Evolutionary conservation across 1,140 invertebrate genomes (phyloP).

Genomic region (Chionoecetes opilio): DNA sequence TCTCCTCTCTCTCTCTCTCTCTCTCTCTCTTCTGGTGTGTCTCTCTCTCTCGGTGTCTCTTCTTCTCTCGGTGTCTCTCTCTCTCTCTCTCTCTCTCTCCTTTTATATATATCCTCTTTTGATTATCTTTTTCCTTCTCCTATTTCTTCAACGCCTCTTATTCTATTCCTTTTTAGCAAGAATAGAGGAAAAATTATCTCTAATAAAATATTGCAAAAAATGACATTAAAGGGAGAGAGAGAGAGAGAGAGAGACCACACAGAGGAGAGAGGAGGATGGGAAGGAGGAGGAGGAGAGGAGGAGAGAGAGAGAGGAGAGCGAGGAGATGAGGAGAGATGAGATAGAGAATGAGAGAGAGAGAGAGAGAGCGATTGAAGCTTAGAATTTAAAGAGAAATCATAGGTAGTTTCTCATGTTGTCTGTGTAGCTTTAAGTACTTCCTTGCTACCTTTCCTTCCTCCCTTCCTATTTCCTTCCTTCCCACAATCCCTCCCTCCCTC

Average conservation of each 20-base stretch:
- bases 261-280: too few relatives aligned
- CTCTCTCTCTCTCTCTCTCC: not conserved
- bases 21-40: too few relatives aligned
- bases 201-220: too few relatives aligned
- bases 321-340: too few relatives aligned
- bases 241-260: conserved; percentile 46
- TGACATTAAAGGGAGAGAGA: not conserved
- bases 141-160: not conserved
- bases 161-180: not conserved
- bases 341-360: conserved; percentile 4
- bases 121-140: not conserved
- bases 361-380: not conserved
- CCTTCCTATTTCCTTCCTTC: not conserved
- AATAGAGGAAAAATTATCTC: too few relatives aligned
- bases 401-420: not conserved
- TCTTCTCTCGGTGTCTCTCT: not conserved
- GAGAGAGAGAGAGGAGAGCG: too few relatives aligned
- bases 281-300: too few relatives aligned
- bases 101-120: too few relatives aligned
- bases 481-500: conserved; percentile 33
- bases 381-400: too few relatives aligned
- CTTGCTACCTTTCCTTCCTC: conserved; percentile 6
- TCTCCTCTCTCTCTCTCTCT: too few relatives aligned
- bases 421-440: not conserved
- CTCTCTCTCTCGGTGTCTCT: too few relatives aligned